These are phyloP conservation scores for Pituophis catenifer DNA, from an alignment of 2,113 vertebrate genomes.

Conservation along the genomic window DNA sequence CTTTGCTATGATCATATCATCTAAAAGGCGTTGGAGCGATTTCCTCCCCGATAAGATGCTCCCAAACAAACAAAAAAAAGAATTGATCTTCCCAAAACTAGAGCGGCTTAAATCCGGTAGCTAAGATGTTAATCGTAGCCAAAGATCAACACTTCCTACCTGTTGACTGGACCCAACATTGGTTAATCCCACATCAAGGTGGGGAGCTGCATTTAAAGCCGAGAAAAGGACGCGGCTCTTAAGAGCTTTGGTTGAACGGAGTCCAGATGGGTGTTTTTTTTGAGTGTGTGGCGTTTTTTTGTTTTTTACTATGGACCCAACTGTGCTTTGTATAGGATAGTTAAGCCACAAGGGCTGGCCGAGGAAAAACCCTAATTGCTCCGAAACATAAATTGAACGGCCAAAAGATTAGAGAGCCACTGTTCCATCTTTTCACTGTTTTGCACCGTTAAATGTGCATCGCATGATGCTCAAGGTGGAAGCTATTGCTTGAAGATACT, in stretches of 20 bases:
- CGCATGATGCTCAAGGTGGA: neutral
- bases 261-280: neutral
- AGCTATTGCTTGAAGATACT: neutral
- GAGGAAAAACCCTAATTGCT: neutral
- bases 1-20: neutral
- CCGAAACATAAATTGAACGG: neutral
- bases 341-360: neutral
- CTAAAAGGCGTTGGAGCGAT: neutral
- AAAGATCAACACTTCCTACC: neutral
- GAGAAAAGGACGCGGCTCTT: neutral
- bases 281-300: too few relatives aligned
- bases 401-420: neutral
- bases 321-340: neutral
- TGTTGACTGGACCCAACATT: neutral
- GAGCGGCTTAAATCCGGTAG: neutral
- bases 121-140: neutral
- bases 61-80: neutral
- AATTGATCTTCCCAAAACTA: neutral
- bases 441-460: neutral
- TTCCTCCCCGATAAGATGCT: neutral
- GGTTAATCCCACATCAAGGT: neutral
- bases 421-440: neutral
- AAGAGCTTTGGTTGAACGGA: neutral
- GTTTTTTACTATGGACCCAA: neutral
- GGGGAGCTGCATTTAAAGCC: neutral